phyloP scores from a whole-genome alignment of 2,888 invertebrate genomes.

The Cyaniris semiargus region DNA sequence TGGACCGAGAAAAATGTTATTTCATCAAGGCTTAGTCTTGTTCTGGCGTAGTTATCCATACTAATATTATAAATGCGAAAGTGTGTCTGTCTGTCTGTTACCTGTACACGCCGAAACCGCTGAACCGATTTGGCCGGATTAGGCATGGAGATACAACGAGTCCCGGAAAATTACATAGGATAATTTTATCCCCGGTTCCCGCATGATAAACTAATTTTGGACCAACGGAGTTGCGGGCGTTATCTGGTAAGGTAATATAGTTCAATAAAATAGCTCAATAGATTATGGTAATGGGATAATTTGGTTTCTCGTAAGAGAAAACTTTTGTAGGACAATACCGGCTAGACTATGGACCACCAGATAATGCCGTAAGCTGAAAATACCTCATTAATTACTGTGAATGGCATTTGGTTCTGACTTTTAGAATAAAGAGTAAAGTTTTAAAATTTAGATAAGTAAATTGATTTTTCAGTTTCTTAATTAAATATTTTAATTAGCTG shows the following conservation, averaged over 20 bases:
- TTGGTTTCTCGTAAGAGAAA: background rate
- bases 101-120: too few relatives aligned
- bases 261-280: background rate
- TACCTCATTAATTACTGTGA: background rate
- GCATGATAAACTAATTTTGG: too few relatives aligned
- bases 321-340: background rate
- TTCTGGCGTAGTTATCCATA: too few relatives aligned
- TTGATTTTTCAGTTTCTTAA: background rate
- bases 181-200: too few relatives aligned
- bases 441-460: background rate
- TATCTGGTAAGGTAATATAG: too few relatives aligned
- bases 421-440: background rate
- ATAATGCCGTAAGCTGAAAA: background rate
- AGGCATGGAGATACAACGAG: too few relatives aligned
- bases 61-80: too few relatives aligned
- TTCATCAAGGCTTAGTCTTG: background rate
- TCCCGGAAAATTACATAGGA: too few relatives aligned
- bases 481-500: too few relatives aligned
- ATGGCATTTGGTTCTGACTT: background rate
- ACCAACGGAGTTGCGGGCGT: too few relatives aligned
- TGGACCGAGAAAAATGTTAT: background rate
- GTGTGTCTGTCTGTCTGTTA: too few relatives aligned
- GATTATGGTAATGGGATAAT: background rate
- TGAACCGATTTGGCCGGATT: too few relatives aligned
- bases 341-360: background rate